Base-by-base conservation (phyloP, 37 sponge, comb jelly and placozoan genomes). In the Aplysina aerophoba region DNA sequence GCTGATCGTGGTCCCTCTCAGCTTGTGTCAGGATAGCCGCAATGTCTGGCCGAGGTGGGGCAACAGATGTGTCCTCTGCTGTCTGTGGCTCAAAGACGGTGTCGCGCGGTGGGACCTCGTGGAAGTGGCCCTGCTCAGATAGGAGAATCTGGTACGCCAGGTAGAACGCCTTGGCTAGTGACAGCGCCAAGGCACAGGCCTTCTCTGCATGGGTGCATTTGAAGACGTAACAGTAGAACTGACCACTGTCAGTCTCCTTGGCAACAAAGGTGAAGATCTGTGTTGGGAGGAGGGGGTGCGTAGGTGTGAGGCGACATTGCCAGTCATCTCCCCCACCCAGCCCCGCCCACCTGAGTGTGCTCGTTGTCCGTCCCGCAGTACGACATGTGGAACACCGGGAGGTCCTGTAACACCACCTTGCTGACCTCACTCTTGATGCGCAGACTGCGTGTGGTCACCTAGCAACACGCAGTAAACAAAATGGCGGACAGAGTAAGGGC, bases 111-210 rank as follows among this genome's bases (percentile, higher is more conserved):
- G 95, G 95, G 56, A 85, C 79, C 0, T 88, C 67, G 11, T 87
- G 89, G 63, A 91, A 88, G 17, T 62, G 57, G 0, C 95, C 95
- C 40, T 91, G 88, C 61, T 95, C 89, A 40, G 84, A 92, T 74
- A 82, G 85, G 28, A 93, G 65, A 33, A 93, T 93, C 81, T 87
- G 90, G 82, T 87, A 96, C 20, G 97, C 97, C 8, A 96, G 83
- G 83, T 93, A 91, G 79, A 94, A 96, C 1, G 94, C 97, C 66
- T 93, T 96, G 66, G 90, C 79, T 4, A 96, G 78, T 19, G 92
- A 84, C 54, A 96, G 80, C 16, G 90, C 86, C 30, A 96, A 61
- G 15, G 94, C 88, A 75, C 90, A 81, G 4, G 91, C 91, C 79
- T 95, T 95, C 21, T 89, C 95, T 17, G 35, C 50, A n/a, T 35